Base-by-base conservation (phyloP, 1,140 invertebrate genomes). In the Drosophila orosa region DNA sequence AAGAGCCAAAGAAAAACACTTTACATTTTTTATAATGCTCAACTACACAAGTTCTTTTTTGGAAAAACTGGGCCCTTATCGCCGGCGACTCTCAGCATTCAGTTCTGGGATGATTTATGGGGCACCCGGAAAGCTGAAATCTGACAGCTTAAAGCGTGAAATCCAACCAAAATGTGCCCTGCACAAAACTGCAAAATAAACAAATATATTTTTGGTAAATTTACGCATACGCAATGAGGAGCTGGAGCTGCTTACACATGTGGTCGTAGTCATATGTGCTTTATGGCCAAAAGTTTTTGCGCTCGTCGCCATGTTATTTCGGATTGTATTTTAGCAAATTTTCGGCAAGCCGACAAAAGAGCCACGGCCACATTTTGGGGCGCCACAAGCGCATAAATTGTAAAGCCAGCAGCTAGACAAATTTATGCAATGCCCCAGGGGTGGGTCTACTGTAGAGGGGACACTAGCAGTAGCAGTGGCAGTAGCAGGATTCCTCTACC, bases 251-350 rank as follows among this genome's bases (percentile, higher is more conserved):
- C 40, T 40, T 22, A 39, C 50, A 44, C n/a, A 45, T 22, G 24
- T 47, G 31, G 45, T 59, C 71, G 76, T 68, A 77, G 75, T 79
- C 79, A 87, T 79, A 87, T 86, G 83, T 86, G 82, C 83, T 87
- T 87, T 86, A 86, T 87, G 79, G 66, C 71, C 83, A 65, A 77
- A 74, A 79, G 60, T 87, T 89, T 84, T 78, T 65, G 58, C 67
- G 10, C 44, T 55, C 45, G 61, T 13, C 47, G 66, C 13, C 69
- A 54, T 76, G 68, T 39, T 63, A 60, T 63, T 63, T 60, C 37
- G 39, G 59, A 73, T 67, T 78, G 80, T 89, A 80, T 84, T 89
- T 89, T 80, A 90, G 76, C 84, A 89, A 89, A 89, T 89, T 89
- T 89, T 89, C 84, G 61, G 80, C 85, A 78, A 71, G 77, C 79